Conservation (phyloP, 2,113 vertebrate species). For the Heloderma charlesbogerti region DNA sequence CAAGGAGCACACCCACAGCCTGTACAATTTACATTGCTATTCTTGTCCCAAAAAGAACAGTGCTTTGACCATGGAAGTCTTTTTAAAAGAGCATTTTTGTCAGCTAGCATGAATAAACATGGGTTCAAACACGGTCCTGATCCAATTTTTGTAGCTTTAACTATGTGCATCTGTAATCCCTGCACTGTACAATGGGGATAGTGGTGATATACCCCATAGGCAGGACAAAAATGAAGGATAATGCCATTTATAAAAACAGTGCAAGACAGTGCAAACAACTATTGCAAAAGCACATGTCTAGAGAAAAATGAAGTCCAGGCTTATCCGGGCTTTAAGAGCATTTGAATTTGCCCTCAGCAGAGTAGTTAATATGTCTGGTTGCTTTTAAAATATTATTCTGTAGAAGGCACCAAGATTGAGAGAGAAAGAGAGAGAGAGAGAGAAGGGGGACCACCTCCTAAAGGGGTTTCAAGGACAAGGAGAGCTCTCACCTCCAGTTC, state of each 20-base stretch:
- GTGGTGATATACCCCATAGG: background rate
- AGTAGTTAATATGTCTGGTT: background rate
- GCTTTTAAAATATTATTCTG: constrained; percentile 3
- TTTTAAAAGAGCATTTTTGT: background rate
- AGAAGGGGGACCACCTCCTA: background rate
- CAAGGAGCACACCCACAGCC: background rate
- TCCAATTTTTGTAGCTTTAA: background rate
- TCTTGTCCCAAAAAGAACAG: background rate
- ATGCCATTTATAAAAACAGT: background rate
- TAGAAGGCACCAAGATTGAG: accelerated
- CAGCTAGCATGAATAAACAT: background rate
- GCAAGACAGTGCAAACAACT: background rate
- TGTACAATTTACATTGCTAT: background rate
- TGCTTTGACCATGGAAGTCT: background rate
- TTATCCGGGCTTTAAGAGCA: background rate
- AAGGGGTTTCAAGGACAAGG: background rate
- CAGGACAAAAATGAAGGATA: background rate
- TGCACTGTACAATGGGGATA: background rate
- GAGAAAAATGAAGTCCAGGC: background rate
- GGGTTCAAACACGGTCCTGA: background rate
- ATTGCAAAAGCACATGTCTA: background rate
- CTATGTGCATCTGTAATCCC: background rate
- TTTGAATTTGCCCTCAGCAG: background rate
- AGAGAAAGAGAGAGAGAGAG: background rate
- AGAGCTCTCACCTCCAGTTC: background rate